A percentile compares a stretch with the other conserved stretches of the same genome.
Conservation (phyloP, 2,888 invertebrate species). For the Proisotoma minuta region DNA sequence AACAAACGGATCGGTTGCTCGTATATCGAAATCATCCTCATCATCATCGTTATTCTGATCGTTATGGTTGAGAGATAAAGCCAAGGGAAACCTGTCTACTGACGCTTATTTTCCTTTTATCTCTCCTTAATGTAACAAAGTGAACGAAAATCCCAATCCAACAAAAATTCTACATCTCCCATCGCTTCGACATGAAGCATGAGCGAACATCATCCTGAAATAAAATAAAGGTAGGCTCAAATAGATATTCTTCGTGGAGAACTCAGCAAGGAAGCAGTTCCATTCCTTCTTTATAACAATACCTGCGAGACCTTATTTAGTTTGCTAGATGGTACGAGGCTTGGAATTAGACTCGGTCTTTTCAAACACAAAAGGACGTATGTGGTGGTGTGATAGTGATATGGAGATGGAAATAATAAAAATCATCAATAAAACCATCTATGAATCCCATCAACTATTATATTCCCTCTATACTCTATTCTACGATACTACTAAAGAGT, state of each 20-base stretch:
- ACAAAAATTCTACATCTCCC: conserved; percentile 3
- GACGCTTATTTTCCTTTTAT: conserved; percentile 1
- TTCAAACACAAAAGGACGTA: too few species aligned
- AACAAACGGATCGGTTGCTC: conserved; percentile 8
- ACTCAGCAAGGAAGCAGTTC: too few species aligned
- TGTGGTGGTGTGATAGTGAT: background rate
- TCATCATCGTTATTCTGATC: conserved; percentile 18
- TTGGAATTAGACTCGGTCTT: too few species aligned
- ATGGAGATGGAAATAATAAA: background rate
- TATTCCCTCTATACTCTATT: too few species aligned
- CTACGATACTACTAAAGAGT: too few species aligned
- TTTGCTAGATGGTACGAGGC: too few species aligned
- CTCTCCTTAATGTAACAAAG: conserved; percentile 3
- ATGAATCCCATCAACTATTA: background rate
- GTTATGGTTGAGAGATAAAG: conserved; percentile 16
- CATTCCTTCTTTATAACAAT: too few species aligned
- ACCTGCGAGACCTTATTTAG: too few species aligned
- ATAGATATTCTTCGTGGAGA: too few species aligned
- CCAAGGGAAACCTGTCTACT: conserved; percentile 12
- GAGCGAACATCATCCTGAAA: conserved; percentile 1
- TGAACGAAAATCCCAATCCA: background rate
- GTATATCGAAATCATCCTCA: conserved; percentile 14
- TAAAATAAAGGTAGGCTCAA: conserved; percentile 1
- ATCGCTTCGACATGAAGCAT: background rate
- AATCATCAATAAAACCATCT: background rate